Evolutionary conservation across 1,140 invertebrate genomes (phyloP).

Genomic region (Octopus sinensis): DNA sequence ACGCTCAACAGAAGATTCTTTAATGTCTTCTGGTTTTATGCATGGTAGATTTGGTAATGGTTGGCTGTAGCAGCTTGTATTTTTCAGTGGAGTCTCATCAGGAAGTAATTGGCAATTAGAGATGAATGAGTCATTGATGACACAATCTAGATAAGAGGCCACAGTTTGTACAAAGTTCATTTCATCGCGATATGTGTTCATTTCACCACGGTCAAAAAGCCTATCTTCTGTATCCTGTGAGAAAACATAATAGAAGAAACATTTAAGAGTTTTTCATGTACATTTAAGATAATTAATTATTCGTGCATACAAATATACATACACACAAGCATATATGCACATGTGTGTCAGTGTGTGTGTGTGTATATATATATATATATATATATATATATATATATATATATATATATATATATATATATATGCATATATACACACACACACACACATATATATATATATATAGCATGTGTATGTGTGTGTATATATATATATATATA

Average conservation of each 20-base stretch:
- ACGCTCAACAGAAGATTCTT: too few relatives aligned
- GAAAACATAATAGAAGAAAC: neutral
- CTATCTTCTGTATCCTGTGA: constrained; percentile 54
- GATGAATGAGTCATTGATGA: neutral
- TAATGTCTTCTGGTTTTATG: too few relatives aligned
- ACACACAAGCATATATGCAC: neutral
- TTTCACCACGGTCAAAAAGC: constrained; percentile 61
- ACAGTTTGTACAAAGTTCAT: constrained; percentile 41
- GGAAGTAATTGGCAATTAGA: too few relatives aligned
- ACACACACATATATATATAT: too few relatives aligned
- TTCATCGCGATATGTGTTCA: constrained; percentile 59
- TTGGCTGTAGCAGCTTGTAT: too few relatives aligned
- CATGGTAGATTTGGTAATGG: too few relatives aligned
- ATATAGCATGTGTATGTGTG: too few relatives aligned
- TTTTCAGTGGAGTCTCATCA: too few relatives aligned
- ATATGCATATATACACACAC: too few relatives aligned
- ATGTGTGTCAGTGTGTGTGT: neutral
- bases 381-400: neutral
- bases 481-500: too few relatives aligned
- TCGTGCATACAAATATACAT: neutral
- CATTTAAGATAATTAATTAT: neutral
- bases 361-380: too few relatives aligned
- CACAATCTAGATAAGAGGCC: constrained; percentile 23
- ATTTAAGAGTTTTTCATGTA: neutral
- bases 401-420: too few relatives aligned